Evolutionary conservation across 2,888 invertebrate species (phyloP), one percentile per base, ranked within the genome.

Genomic region (Platycheirus albimanus): DNA sequence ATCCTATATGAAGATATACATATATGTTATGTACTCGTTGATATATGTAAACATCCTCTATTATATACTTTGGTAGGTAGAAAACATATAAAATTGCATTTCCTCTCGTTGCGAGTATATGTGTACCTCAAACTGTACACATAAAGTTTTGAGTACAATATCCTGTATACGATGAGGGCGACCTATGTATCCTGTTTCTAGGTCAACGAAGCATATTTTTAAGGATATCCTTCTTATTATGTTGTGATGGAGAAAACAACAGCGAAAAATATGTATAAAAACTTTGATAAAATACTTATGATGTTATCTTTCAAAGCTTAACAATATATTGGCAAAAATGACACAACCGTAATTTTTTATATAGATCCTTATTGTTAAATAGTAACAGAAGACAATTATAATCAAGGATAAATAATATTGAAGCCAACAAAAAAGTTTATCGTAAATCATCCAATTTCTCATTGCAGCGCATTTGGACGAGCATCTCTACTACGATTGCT

Each of bases 141-240:
- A 74, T 56, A 77, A 72, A 83, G 72, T 78, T 77, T 58, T 64
- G 83, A 83, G 72, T 78, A 78, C 78, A 83, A 83, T 74, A 83
- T 74, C 74, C 77, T 83, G 77, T 69, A 78, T 69, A 72, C 69
- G 49, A 43, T 30, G 63, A 63, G 64, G 77, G 45, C 66, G 72
- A 67, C 56, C 76, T 83, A 77, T 77, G 69, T 83, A 72, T 69
- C 72, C 69, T 33, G 56, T 83, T 83, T 83, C 78, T 83, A 83
- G 83, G 83, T 83, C 83, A 83, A 74, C 58, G 64, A 74, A 83
- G 43, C 72, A 78, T 74, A 83, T 78, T 64, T 72, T 51, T n/a
- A n/a, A 69, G 72, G 72, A 83, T 69, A 78, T 67, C 58, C 33
- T 75, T 64, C 67, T 20, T 33, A 33, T 45, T 71, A 49, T 54